Percentiles rank a stretch among this genome's conserved stretches.
phyloP scores from a whole-genome alignment of 2,797 vertebrate genomes.

The Microctenopoma stevenorrisi region DNA sequence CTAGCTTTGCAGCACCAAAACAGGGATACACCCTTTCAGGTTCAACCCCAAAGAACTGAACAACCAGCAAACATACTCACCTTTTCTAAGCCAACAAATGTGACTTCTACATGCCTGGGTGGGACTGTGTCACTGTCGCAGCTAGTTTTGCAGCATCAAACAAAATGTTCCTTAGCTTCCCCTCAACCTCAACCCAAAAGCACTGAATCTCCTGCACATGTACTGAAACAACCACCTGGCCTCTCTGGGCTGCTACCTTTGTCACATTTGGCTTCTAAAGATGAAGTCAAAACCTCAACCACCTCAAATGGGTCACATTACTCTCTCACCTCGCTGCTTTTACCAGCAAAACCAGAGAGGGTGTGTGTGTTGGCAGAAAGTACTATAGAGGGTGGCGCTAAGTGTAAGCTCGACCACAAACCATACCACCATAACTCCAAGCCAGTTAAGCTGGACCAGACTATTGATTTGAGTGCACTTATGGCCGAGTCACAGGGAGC shows the following conservation, averaged over 20 bases:
- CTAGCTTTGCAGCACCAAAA: constrained; percentile 69
- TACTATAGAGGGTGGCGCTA: constrained; percentile 19
- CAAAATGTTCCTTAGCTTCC: constrained; percentile 36
- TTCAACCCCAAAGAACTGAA: constrained; percentile 23
- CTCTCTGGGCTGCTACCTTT: constrained; percentile 81
- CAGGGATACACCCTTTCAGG: constrained; percentile 24
- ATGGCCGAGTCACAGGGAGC: constrained; percentile 68
- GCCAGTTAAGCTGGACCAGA: constrained; percentile 45
- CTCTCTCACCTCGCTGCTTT: constrained; percentile 64
- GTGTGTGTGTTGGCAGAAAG: constrained; percentile 38
- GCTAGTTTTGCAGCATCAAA: constrained; percentile 72
- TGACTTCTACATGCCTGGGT: constrained; percentile 27
- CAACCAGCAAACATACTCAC: neutral
- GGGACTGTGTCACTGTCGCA: constrained; percentile 80
- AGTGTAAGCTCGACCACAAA: constrained; percentile 52
- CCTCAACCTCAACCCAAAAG: constrained; percentile 7
- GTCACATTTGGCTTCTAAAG: constrained; percentile 81
- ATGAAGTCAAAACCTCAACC: constrained; percentile 74
- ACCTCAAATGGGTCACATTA: constrained; percentile 69
- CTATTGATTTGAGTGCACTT: constrained; percentile 88
- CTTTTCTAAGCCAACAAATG: constrained; percentile 23
- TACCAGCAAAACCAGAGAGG: constrained; percentile 65
- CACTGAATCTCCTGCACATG: constrained; percentile 42
- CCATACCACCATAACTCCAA: constrained; percentile 63
- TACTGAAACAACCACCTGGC: constrained; percentile 60